A percentile compares a stretch with the other conserved stretches of the same genome.
phyloP scores from a whole-genome alignment of 2,797 vertebrate species.

The Sebastes kiyomatsui region DNA sequence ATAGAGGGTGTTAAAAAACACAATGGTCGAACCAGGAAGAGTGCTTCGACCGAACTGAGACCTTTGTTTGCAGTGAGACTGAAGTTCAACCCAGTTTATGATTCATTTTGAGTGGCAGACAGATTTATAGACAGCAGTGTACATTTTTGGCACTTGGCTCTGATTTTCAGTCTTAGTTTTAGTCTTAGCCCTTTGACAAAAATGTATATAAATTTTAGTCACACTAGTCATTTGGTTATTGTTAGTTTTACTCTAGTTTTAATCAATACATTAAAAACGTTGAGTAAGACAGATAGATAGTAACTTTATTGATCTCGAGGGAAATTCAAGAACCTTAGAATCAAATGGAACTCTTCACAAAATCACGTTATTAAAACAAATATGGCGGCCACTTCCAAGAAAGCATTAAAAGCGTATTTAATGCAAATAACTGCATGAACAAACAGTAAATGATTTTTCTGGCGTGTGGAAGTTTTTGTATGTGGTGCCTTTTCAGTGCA shows the following conservation, averaged over 20 bases:
- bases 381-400: rapidly evolving
- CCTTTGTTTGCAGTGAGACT: neutral
- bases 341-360: neutral
- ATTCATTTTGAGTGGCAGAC: neutral
- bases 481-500: neutral
- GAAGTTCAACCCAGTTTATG: neutral
- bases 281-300: neutral
- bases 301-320: too few species aligned
- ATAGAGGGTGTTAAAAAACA: slow-evolving; percentile 61
- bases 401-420: neutral
- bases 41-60: neutral
- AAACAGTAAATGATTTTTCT: neutral
- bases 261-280: neutral
- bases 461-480: rapidly evolving
- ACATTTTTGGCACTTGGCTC: neutral
- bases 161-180: neutral
- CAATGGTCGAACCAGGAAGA: slow-evolving; percentile 7
- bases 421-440: neutral
- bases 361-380: neutral
- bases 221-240: too few species aligned
- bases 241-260: neutral
- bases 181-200: neutral
- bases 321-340: too few species aligned
- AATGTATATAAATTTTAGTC: neutral
- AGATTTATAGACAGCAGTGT: neutral